These are phyloP conservation scores for Salmo trutta DNA, from an alignment of 2,797 vertebrate genomes.

Conservation along the genomic window DNA sequence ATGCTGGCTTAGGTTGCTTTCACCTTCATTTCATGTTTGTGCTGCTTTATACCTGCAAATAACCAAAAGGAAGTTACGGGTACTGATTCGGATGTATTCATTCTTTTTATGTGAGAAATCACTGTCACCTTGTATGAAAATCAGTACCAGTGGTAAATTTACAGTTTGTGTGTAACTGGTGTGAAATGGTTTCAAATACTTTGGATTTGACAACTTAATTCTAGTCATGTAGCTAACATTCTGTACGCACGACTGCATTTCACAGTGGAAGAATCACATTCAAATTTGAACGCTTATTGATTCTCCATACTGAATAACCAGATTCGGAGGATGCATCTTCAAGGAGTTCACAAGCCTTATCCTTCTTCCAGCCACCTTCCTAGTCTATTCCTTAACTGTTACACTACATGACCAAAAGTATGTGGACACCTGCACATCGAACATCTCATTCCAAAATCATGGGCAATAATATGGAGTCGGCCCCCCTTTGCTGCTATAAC, in stretches of 20 bases:
- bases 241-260: neutral
- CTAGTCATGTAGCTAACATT: neutral
- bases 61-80: conserved; percentile 50
- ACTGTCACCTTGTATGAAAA: neutral
- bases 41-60: conserved; percentile 59
- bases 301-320: neutral
- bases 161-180: neutral
- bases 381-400: conserved; percentile 50
- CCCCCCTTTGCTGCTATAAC: no score
- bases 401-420: no score
- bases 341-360: neutral
- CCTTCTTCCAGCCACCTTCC: conserved; percentile 50
- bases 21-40: conserved; percentile 72
- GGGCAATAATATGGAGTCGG: no score
- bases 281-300: neutral
- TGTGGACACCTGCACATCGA: no score
- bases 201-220: neutral
- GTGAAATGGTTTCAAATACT: neutral
- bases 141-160: neutral
- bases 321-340: neutral
- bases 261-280: neutral
- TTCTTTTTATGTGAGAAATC: conserved; percentile 9
- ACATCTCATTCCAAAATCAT: no score
- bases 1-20: conserved; percentile 59
- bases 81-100: conserved; percentile 57